Conservation (phyloP, 1,140 invertebrate species). For the Lordiphosa clarofinis region DNA sequence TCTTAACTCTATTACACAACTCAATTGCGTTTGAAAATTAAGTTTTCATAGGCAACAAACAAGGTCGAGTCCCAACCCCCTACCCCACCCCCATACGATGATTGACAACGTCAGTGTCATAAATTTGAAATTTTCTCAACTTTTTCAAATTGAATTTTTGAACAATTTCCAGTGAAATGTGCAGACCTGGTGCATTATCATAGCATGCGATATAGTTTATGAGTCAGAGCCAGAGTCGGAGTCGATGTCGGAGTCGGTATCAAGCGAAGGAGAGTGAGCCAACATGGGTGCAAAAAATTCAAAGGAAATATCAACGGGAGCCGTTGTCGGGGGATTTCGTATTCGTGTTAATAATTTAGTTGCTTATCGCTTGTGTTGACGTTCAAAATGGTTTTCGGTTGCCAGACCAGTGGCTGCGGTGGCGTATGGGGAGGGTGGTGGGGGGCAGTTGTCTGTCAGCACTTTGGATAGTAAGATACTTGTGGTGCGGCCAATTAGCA, state of each 20-base stretch:
- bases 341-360: constrained; percentile 77
- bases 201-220: constrained; percentile 61
- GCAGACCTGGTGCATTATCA: constrained; percentile 48
- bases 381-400: constrained; percentile 52
- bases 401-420: neutral
- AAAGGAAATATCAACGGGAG: constrained; percentile 56
- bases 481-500: constrained; percentile 54
- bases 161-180: constrained; percentile 47
- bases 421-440: neutral
- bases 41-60: constrained; percentile 55
- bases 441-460: constrained; percentile 50
- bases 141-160: constrained; percentile 67
- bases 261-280: neutral
- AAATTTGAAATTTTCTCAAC: constrained; percentile 56
- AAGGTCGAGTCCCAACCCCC: neutral
- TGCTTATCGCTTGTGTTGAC: constrained; percentile 73
- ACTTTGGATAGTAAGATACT: constrained; percentile 40
- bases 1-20: constrained; percentile 24
- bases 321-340: constrained; percentile 10
- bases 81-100: constrained; percentile 13
- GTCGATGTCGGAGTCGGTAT: neutral
- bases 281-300: constrained; percentile 41
- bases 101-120: constrained; percentile 53
- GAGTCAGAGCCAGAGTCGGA: constrained; percentile 54
- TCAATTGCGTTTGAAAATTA: constrained; percentile 59